phyloP scores from a whole-genome alignment of 2,113 vertebrate species.

The Girardinichthys multiradiatus region DNA sequence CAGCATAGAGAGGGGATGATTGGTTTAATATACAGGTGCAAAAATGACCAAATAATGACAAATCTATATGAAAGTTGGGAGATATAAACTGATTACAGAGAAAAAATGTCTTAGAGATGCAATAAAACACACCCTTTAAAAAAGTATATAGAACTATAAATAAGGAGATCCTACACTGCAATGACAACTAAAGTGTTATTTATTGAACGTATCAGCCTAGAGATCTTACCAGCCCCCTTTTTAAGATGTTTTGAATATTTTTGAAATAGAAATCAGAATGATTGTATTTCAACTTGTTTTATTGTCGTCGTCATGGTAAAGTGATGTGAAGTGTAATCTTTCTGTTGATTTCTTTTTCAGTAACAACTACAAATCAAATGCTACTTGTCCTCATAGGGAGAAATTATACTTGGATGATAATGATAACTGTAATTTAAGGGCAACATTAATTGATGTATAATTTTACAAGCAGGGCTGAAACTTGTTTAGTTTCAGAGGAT shows the following conservation, averaged over 20 bases:
- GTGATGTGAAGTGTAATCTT: constrained; percentile 2
- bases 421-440: constrained; percentile 59
- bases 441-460: constrained; percentile 40
- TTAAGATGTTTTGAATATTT: background rate
- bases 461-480: constrained; percentile 32
- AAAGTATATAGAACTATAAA: no score
- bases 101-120: no score
- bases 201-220: background rate
- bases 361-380: constrained; percentile 35
- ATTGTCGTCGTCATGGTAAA: background rate
- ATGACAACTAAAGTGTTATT: background rate
- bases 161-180: no score
- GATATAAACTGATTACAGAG: background rate
- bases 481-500: constrained; percentile 36
- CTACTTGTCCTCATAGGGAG: constrained; percentile 23
- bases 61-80: background rate
- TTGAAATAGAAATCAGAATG: constrained; percentile 2
- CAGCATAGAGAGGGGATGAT: background rate
- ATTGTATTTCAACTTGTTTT: background rate
- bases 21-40: background rate
- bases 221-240: background rate
- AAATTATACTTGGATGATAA: constrained; percentile 39
- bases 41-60: background rate
- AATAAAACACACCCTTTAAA: no score
- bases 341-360: constrained; percentile 1